Evolutionary conservation across 2,888 invertebrate genomes (phyloP), one percentile per base, ranked within the genome.

Genomic region (Leucophenga montana): DNA sequence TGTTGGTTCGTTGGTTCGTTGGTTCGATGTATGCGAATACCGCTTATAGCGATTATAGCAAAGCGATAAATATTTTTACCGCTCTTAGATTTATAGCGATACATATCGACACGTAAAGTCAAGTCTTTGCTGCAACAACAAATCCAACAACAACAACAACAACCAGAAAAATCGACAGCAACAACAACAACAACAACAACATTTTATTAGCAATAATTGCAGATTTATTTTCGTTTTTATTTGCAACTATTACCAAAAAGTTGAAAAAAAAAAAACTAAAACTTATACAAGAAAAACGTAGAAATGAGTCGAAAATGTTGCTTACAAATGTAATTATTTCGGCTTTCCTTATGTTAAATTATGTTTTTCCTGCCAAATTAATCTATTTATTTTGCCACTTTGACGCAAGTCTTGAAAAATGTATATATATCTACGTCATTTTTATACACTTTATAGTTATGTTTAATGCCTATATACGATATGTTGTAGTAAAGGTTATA

Each of bases 1-100:
- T 8, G 11, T n/a, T n/a, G n/a, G n/a, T n/a, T n/a, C n/a, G n/a
- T n/a, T n/a, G n/a, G 8, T 5, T 33, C 33, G 8, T 33, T 5
- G 4, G 8, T 39, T 3, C 39, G 39, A 39, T 39, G 11, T 39
- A 11, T 11, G 39, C 9, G 39, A 39, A 39, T 39, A 39, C 39
- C 11, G 56, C 18, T 56, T 56, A 8, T 20, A 1, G 66, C 48
- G 69, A 70, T 70, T 70, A 70, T 53, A 8, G 50, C 31, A 46
- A n/a, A 66, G 57, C 67, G 70, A 70, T 70, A 70, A 70, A 70
- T 62, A 56, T 61, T 20, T 31, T 56, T 56, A 56, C 56, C 56
- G 27, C 56, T 20, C 14, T 27, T 14, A 62, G 67, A 66, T 70
- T 70, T 70, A 70, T 67, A 27, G 67, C 50, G 67, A 70, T 67